A percentile compares a stretch with the other conserved stretches of the same genome.
Evolutionary conservation across 2,888 invertebrate genomes (phyloP).

Genomic region (Lasioglossum lativentre): DNA sequence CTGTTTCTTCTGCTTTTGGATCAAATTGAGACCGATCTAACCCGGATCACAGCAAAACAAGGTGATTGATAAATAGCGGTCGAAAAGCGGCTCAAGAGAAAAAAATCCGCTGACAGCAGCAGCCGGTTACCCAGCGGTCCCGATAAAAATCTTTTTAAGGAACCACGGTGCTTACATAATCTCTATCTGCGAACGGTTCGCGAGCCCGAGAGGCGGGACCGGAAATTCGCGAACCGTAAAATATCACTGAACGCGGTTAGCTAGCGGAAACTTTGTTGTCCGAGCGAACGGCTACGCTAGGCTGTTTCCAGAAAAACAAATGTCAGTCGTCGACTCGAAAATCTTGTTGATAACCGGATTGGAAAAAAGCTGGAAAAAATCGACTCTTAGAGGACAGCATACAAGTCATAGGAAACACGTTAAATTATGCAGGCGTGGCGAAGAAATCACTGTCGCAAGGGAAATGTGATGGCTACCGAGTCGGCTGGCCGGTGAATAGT

Average conservation of each 20-base stretch:
- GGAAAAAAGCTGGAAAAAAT: not conserved
- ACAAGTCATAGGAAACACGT: not conserved
- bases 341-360: not conserved
- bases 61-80: constrained; percentile 22
- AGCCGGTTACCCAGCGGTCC: constrained; percentile 27
- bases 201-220: constrained; percentile 21
- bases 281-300: not conserved
- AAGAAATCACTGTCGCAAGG: constrained; percentile 20
- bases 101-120: constrained; percentile 35
- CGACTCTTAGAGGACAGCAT: not conserved
- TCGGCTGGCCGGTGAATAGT: constrained; percentile 34
- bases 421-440: constrained; percentile 11
- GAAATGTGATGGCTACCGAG: constrained; percentile 41
- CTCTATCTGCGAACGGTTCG: constrained; percentile 32
- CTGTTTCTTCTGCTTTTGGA: no score
- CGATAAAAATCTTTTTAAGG: constrained; percentile 52
- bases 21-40: constrained; percentile 23
- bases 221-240: constrained; percentile 62
- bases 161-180: constrained; percentile 56
- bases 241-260: constrained; percentile 44
- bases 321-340: not conserved
- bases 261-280: constrained; percentile 17
- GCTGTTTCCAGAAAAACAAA: not conserved
- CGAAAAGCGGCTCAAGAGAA: constrained; percentile 45
- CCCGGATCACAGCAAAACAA: not conserved